Base-by-base conservation (phyloP, 1,140 invertebrate genomes). In the Lordiphosa mommai region DNA sequence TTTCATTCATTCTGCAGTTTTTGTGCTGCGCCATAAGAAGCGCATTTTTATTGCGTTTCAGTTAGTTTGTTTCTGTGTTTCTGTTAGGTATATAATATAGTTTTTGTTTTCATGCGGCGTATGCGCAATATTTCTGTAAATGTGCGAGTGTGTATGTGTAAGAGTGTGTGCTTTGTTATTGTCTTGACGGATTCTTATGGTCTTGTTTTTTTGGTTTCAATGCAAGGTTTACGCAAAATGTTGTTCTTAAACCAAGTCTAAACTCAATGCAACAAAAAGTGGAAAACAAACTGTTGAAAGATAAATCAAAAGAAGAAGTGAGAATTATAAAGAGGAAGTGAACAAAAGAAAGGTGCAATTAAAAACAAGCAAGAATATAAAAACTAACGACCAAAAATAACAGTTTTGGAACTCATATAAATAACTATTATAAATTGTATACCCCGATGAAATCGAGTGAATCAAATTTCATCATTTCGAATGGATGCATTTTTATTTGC, bases 31-130 rank as follows among this genome's bases (percentile, higher is more conserved):
- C 67, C 72, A 76, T 76, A 77, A 67, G 67, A 71, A 71, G 63
- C 67, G 66, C 72, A 72, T 77, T 76, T 71, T 67, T 74, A 77
- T 77, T 77, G 67, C 66, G 61, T 71, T 67, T 76, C 56, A 76
- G 74, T 71, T 61, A 76, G 65, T 47, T 63, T 56, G 37, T 52
- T 49, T 41, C 23, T 43, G 16, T 48, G 10, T 33, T 16, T 48
- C 16, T 20, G 5, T 9, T 37, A 49, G 47, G 10, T 32, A 33
- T 48, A 33, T 48, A 48, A 34, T 66, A 44, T 48, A 66, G 61
- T 68, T 68, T 68, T 67, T 68, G 41, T 68, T 68, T 68, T 60
- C 40, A 52, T 68, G 65, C 56, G 63, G 55, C 55, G 65, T 68
- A 68, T 68, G 65, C 65, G 65, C 65, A 68, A 68, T 68, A 68